Percentiles rank a stretch among this genome's conserved stretches.
phyloP scores from a whole-genome alignment of 2,113 vertebrate genomes.

The Boulengeromyrus knoepffleri region DNA sequence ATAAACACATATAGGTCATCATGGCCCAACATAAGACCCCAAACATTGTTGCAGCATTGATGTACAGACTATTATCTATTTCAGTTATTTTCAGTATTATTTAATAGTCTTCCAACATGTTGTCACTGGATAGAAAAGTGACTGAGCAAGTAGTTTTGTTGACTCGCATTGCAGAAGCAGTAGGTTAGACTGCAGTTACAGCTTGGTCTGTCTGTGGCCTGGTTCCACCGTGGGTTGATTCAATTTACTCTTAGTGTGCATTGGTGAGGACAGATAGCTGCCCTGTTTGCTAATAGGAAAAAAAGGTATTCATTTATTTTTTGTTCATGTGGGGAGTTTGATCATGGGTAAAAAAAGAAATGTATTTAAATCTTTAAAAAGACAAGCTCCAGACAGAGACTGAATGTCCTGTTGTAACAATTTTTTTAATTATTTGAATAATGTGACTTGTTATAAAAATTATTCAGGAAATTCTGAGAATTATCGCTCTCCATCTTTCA shows the following conservation, averaged over 20 bases:
- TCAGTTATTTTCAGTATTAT: background rate
- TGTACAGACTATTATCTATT: background rate
- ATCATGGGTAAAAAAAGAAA: background rate
- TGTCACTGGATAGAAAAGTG: background rate
- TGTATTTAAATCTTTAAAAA: background rate
- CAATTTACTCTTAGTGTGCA: background rate
- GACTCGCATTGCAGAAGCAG: background rate
- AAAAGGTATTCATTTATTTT: background rate
- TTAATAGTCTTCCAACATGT: background rate
- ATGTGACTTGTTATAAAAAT: background rate
- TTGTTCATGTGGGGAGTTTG: background rate
- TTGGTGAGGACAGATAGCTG: background rate
- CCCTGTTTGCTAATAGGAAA: background rate
- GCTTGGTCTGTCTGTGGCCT: background rate
- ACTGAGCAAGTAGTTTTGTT: background rate
- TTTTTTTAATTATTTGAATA: background rate
- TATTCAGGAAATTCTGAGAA: constrained; percentile 1
- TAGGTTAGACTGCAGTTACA: background rate
- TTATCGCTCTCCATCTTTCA: background rate
- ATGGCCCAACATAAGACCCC: background rate
- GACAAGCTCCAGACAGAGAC: background rate
- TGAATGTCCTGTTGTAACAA: background rate
- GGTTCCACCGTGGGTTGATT: background rate
- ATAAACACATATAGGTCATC: background rate
- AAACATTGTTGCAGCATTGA: background rate